These are phyloP conservation scores for Sciurus vulgaris DNA, from an alignment of 2,797 vertebrate genomes.

Conservation along the genomic window DNA sequence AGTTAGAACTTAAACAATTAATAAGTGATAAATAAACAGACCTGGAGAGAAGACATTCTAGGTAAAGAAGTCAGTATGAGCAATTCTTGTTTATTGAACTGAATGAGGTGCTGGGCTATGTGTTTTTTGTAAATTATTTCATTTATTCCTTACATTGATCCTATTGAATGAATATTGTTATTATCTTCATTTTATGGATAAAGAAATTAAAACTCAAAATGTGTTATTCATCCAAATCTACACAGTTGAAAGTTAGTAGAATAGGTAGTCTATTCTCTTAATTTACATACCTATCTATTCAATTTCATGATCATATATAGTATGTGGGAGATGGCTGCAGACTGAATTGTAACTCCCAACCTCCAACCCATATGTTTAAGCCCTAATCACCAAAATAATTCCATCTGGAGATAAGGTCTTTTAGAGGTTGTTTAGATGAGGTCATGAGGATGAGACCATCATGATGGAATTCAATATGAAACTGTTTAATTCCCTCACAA, in stretches of 20 bases:
- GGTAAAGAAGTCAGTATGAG: neutral
- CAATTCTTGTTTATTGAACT: neutral
- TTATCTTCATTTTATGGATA: neutral
- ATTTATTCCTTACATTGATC: constrained; percentile 30
- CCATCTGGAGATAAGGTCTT: neutral
- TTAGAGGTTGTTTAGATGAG: neutral
- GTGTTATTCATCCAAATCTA: neutral
- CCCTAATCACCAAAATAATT: neutral
- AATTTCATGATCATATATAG: neutral
- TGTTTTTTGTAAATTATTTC: neutral
- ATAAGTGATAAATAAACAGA: constrained; percentile 1
- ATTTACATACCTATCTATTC: neutral
- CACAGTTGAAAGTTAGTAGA: neutral
- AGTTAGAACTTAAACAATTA: neutral
- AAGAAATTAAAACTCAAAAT: constrained; percentile 6
- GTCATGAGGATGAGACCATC: neutral
- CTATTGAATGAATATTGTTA: neutral
- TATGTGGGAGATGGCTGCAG: neutral
- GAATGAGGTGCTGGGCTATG: neutral
- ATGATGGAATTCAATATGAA: neutral
- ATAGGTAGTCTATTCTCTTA: neutral
- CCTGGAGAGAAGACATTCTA: neutral
- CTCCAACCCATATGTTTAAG: neutral
- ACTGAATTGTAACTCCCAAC: neutral
- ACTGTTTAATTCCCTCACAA: constrained; percentile 65